Conservation (phyloP, 2,113 vertebrate species). For the Balaeniceps rex region DNA sequence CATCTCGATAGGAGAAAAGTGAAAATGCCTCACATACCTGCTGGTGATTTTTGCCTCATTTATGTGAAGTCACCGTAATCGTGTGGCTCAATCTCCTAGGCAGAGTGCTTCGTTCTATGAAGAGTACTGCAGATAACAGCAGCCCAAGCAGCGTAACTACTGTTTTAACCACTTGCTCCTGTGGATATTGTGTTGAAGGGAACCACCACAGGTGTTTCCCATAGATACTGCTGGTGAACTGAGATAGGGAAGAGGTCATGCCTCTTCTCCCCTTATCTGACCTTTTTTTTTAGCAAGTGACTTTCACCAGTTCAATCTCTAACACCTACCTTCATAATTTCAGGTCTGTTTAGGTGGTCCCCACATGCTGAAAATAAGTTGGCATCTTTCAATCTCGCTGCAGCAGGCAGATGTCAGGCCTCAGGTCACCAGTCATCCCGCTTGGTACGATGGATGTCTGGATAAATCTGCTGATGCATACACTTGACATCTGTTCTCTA, state of each 20-base stretch:
- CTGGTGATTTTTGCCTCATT: not conserved
- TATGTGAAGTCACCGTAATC: not conserved
- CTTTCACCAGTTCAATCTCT: not conserved
- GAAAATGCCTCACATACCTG: not conserved
- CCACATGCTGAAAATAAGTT: not conserved
- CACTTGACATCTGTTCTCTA: not conserved
- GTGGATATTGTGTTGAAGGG: not conserved
- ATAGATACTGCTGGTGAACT: not conserved
- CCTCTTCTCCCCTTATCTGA: not conserved
- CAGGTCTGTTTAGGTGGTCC: not conserved
- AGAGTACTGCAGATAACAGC: not conserved
- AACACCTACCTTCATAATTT: not conserved
- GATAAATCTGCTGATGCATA: not conserved
- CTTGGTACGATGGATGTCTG: not conserved
- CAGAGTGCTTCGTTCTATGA: not conserved
- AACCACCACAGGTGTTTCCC: not conserved
- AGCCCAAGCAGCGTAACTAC: not conserved
- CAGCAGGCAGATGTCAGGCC: not conserved
- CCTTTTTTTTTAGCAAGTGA: not conserved
- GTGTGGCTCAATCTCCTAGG: not conserved
- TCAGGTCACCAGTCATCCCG: not conserved
- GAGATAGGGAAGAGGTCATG: not conserved
- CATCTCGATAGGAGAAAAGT: not conserved
- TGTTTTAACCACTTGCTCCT: not conserved
- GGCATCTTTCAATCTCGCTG: not conserved